Evolutionary conservation across 2,113 vertebrate genomes (phyloP).

Genomic region (Megaptera novaeangliae): DNA sequence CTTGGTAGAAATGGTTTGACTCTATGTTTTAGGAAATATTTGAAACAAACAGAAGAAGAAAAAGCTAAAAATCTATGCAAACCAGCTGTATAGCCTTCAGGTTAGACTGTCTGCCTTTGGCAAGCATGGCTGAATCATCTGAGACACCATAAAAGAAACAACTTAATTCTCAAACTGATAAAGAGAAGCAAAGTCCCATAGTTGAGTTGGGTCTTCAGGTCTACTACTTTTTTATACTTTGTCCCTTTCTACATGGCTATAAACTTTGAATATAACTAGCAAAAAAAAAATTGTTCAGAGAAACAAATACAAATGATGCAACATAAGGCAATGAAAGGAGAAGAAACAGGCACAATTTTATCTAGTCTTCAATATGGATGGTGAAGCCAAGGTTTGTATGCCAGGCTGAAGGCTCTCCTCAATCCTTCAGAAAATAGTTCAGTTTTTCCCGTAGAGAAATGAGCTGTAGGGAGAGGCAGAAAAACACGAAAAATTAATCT

Average conservation of each 20-base stretch:
- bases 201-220: background rate
- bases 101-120: background rate
- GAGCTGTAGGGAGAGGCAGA: slow-evolving; percentile 80
- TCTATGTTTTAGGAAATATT: slow-evolving; percentile 7
- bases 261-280: background rate
- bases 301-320: slow-evolving; percentile 19
- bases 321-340: background rate
- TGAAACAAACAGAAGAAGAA: background rate
- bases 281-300: background rate
- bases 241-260: background rate
- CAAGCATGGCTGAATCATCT: slow-evolving; percentile 9
- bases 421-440: slow-evolving; percentile 90
- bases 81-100: background rate
- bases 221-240: background rate
- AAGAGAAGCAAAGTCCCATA: background rate
- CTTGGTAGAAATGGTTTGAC: background rate
- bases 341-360: background rate
- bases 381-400: background rate
- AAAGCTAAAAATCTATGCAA: background rate
- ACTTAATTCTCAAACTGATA: slow-evolving; percentile 12
- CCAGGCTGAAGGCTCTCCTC: slow-evolving; percentile 24
- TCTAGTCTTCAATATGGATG: background rate
- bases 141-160: background rate
- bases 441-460: slow-evolving; percentile 90
- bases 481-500: slow-evolving; percentile 31